These are phyloP conservation scores for Buceros bicornis DNA, from an alignment of 2,797 vertebrate species.

Conservation along the genomic window DNA sequence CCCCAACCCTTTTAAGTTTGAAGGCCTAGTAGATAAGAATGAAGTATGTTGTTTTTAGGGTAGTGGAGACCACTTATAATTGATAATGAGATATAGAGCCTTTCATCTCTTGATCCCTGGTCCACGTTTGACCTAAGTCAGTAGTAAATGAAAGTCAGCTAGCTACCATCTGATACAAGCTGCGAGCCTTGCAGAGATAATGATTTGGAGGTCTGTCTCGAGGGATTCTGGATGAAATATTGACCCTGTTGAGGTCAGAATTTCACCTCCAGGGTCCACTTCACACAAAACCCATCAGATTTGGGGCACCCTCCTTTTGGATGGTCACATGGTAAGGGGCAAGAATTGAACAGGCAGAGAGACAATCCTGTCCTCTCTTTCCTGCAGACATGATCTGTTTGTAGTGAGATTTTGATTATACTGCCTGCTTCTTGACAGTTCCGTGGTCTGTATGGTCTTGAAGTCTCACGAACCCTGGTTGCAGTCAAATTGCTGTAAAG, in stretches of 20 bases:
- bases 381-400: neutral
- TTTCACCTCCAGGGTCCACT: slow-evolving; percentile 27
- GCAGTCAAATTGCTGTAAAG: neutral
- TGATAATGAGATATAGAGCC: slow-evolving; percentile 58
- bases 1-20: slow-evolving; percentile 60
- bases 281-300: slow-evolving; percentile 19
- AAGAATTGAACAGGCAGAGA: neutral
- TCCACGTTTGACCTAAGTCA: slow-evolving; percentile 63
- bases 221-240: slow-evolving; percentile 29
- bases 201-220: slow-evolving; percentile 17
- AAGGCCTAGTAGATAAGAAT: slow-evolving; percentile 61
- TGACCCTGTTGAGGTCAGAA: slow-evolving; percentile 25
- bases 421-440: neutral
- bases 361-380: neutral
- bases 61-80: slow-evolving; percentile 32
- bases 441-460: neutral
- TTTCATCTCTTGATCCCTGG: slow-evolving; percentile 69
- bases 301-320: neutral
- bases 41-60: slow-evolving; percentile 35
- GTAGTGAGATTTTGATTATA: neutral
- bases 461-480: neutral
- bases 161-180: slow-evolving; percentile 53
- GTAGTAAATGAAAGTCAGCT: slow-evolving; percentile 62
- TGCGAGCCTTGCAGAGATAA: neutral
- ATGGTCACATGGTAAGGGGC: neutral